Conservation (phyloP, 2,797 vertebrate genomes). For the Clarias fuscus region DNA sequence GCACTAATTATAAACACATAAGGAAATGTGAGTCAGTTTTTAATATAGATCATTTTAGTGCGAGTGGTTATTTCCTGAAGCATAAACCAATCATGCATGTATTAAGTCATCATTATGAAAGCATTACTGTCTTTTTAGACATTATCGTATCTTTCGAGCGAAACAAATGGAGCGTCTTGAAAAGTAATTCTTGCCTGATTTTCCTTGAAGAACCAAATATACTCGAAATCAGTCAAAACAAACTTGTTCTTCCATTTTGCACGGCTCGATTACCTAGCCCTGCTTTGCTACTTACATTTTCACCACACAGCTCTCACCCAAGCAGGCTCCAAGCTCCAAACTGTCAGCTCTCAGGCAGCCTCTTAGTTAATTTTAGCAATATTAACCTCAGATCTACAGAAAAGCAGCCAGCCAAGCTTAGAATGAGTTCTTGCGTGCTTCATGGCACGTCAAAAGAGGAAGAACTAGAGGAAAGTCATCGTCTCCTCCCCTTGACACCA, state of each 20-base stretch:
- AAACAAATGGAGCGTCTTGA: neutral
- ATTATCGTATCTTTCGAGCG: neutral
- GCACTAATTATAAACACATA: neutral
- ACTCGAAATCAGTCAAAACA: too few relatives aligned
- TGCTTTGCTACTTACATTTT: constrained; percentile 16
- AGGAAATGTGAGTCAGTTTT: neutral
- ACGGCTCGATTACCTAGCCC: neutral
- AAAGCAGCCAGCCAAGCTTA: neutral
- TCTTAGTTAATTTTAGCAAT: neutral
- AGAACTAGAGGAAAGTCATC: neutral
- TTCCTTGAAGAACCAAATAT: too few relatives aligned
- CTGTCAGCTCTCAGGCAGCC: neutral
- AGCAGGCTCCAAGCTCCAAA: neutral
- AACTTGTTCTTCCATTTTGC: neutral
- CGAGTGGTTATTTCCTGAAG: neutral
- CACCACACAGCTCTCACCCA: neutral
- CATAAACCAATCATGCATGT: neutral
- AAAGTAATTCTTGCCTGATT: neutral
- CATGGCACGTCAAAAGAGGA: constrained; percentile 5
- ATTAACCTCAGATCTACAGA: neutral
- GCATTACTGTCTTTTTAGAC: neutral
- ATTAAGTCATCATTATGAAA: neutral
- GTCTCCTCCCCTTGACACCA: neutral
- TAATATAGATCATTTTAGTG: neutral
- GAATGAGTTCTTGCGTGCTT: neutral